Percentiles rank a stretch among this genome's conserved stretches.
These are phyloP conservation scores for Drosophila greeni DNA, from an alignment of 2,888 invertebrate genomes.

Conservation along the genomic window DNA sequence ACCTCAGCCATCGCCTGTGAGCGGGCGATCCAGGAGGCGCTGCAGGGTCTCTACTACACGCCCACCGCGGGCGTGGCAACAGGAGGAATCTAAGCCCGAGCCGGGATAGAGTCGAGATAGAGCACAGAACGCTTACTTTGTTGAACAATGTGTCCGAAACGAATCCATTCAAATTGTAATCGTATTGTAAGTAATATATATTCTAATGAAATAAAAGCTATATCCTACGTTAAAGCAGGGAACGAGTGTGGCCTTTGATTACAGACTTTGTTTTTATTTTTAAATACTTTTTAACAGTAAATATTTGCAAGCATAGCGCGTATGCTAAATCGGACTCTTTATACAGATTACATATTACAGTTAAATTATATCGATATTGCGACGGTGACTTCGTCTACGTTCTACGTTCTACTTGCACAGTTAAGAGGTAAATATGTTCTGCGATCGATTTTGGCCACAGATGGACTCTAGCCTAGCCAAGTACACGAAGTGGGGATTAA, in stretches of 20 bases:
- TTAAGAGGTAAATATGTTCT: conserved; percentile 69
- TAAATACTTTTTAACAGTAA: conserved; percentile 68
- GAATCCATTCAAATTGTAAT: conserved; percentile 31
- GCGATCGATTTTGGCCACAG: conserved; percentile 62
- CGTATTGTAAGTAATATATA: conserved; percentile 16
- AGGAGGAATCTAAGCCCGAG: not conserved
- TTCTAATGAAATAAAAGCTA: conserved; percentile 30
- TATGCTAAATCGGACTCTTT: conserved; percentile 39
- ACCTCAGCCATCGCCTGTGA: conserved; percentile 89
- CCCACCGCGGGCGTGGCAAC: conserved; percentile 47
- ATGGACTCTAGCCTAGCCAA: conserved; percentile 53
- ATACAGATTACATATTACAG: conserved; percentile 41
- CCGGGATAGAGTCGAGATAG: not conserved
- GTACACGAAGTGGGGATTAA: conserved; percentile 16
- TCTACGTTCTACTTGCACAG: conserved; percentile 61
- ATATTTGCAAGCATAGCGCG: conserved; percentile 46
- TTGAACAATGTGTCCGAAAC: conserved; percentile 53
- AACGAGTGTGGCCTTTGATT: conserved; percentile 38
- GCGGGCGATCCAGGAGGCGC: conserved; percentile 92
- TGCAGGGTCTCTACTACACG: conserved; percentile 83
- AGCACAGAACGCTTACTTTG: conserved; percentile 58
- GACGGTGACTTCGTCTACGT: conserved; percentile 49
- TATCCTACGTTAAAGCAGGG: conserved; percentile 7
- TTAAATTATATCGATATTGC: conserved; percentile 44
- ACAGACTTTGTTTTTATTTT: conserved; percentile 63